These are phyloP conservation scores for Coccyzus lansbergi DNA, from an alignment of 2,797 vertebrate species.

Conservation along the genomic window DNA sequence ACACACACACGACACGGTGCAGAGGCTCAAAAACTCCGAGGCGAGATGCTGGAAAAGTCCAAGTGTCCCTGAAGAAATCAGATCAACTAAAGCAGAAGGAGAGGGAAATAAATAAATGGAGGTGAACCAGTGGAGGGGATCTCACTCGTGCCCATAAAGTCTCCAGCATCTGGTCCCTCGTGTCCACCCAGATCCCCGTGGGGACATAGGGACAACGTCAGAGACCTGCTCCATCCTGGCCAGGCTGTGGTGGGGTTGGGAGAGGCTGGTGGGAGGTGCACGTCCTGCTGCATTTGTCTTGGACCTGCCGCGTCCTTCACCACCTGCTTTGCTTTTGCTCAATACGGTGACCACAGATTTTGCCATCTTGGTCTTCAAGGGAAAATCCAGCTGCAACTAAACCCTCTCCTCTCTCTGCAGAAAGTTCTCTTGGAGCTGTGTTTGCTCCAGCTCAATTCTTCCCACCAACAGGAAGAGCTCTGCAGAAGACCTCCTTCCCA, in stretches of 20 bases:
- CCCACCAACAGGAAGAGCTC: neutral
- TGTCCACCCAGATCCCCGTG: neutral
- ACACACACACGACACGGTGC: conserved; percentile 34
- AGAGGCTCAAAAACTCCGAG: conserved; percentile 10
- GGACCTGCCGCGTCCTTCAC: neutral
- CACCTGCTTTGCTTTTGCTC: neutral
- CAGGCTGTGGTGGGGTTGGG: neutral
- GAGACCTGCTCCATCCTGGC: neutral
- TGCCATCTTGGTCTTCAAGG: neutral
- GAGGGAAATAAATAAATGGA: neutral
- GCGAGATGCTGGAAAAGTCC: neutral
- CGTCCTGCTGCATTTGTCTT: neutral
- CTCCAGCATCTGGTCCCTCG: neutral
- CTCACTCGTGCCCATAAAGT: neutral
- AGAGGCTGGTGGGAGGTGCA: neutral
- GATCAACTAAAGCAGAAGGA: conserved; percentile 1
- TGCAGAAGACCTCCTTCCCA: neutral
- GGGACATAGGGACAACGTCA: neutral
- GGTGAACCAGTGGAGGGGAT: neutral
- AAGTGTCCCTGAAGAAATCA: conserved; percentile 58
- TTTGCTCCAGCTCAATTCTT: conserved; percentile 24
- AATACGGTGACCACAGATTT: neutral
- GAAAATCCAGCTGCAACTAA: neutral
- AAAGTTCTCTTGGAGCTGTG: neutral
- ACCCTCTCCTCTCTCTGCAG: neutral